These are phyloP conservation scores for Spongilla lacustris DNA, from an alignment of 37 sponge, comb jelly and placozoan genomes.

Conservation along the genomic window DNA sequence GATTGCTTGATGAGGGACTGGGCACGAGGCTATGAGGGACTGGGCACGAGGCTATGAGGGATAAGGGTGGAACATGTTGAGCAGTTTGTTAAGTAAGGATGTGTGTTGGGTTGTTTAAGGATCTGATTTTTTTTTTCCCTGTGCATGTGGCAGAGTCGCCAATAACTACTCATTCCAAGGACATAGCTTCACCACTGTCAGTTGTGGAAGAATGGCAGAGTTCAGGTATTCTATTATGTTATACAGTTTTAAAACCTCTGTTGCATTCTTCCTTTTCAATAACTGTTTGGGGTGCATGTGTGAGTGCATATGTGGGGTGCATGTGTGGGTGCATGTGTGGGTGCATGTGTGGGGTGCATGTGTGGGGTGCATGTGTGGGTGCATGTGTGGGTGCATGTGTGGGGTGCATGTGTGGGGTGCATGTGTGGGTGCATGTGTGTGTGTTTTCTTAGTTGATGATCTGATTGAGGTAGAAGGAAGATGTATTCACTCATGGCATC, in stretches of 20 bases:
- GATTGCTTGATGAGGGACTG: no score
- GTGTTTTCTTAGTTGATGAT: background rate
- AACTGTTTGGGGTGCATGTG: background rate
- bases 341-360: background rate
- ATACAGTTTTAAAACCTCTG: background rate
- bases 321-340: background rate
- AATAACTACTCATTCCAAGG: background rate
- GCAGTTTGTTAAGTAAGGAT: background rate
- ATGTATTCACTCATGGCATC: no score
- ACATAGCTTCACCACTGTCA: background rate
- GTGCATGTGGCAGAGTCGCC: slow-evolving; percentile 23
- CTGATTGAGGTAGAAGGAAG: no score
- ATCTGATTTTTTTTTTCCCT: background rate
- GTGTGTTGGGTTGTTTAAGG: background rate
- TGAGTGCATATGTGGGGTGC: background rate
- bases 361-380: background rate
- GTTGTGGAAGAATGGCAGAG: slow-evolving; percentile 60
- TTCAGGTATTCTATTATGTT: slow-evolving; percentile 46
- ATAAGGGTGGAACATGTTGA: background rate
- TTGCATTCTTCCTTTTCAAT: background rate
- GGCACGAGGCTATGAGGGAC: no score
- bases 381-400: background rate
- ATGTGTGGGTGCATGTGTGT: background rate
- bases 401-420: background rate
- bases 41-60: background rate